These are phyloP conservation scores for Progne subis DNA, from an alignment of 2,113 vertebrate species.

Conservation along the genomic window DNA sequence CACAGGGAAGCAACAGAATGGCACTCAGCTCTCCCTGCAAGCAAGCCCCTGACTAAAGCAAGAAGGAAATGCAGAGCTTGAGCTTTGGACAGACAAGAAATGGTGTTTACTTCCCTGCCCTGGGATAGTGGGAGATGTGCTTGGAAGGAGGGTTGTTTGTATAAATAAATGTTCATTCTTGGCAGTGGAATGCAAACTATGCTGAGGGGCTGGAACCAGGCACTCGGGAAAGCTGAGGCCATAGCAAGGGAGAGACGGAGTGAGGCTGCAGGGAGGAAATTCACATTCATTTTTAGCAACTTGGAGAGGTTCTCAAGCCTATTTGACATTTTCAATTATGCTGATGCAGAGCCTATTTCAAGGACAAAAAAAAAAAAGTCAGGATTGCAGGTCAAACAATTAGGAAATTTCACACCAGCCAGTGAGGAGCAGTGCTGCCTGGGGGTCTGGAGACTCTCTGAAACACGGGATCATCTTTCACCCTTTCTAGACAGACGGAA, in stretches of 20 bases:
- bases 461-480: conserved; percentile 5
- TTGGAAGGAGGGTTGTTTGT: conserved; percentile 61
- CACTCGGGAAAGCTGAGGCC: conserved; percentile 62
- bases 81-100: background rate
- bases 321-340: conserved; percentile 60
- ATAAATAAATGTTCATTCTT: conserved; percentile 74
- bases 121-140: conserved; percentile 41
- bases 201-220: conserved; percentile 62
- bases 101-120: background rate
- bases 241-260: conserved; percentile 35
- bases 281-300: conserved; percentile 59
- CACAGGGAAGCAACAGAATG: background rate
- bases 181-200: conserved; percentile 73
- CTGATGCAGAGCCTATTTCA: conserved; percentile 24
- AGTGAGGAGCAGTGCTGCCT: background rate
- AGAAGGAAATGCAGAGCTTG: background rate
- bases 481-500: conserved; percentile 32
- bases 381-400: conserved; percentile 29
- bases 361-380: conserved; percentile 48
- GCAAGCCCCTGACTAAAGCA: background rate
- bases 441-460: conserved; percentile 16
- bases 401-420: conserved; percentile 10
- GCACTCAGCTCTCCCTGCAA: background rate
- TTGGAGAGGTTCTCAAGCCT: conserved; percentile 64
- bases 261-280: conserved; percentile 22